Evolutionary conservation across 2,888 invertebrate species (phyloP).

Genomic region (Caenorhabditis drosophilae): DNA sequence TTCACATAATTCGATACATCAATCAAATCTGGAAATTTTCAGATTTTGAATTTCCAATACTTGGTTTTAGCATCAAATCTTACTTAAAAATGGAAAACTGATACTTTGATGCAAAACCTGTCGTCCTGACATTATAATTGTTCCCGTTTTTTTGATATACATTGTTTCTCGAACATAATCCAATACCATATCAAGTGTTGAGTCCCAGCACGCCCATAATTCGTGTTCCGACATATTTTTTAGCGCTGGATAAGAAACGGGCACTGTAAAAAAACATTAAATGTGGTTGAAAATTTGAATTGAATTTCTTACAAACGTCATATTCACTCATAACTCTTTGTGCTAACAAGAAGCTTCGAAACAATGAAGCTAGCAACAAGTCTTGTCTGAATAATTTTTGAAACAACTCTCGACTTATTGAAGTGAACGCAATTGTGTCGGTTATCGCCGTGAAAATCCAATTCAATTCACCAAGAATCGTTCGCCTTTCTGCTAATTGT

Average conservation of each 20-base stretch:
- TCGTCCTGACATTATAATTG: constrained; percentile 21
- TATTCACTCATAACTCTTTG: constrained; percentile 90
- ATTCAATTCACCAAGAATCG: constrained; percentile 97
- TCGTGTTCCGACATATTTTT: constrained; percentile 83
- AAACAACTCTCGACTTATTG: constrained; percentile 86
- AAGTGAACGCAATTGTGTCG: constrained; percentile 99
- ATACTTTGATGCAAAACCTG: constrained; percentile 24
- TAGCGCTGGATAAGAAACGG: constrained; percentile 83
- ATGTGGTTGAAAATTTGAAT: background rate
- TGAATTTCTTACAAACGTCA: constrained; percentile 77
- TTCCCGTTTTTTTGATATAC: constrained; percentile 13
- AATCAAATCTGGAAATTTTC: constrained; percentile 29
- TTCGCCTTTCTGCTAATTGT: constrained; percentile 80
- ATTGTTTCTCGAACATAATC: constrained; percentile 73
- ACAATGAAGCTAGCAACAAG: constrained; percentile 93
- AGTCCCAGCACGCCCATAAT: constrained; percentile 87
- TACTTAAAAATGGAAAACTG: constrained; percentile 25
- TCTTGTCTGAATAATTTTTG: constrained; percentile 91
- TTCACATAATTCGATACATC: constrained; percentile 10
- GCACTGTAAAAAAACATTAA: constrained; percentile 17
- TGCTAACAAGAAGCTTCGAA: constrained; percentile 93
- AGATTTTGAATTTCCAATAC: background rate
- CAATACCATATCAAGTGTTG: constrained; percentile 90
- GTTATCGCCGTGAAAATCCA: constrained; percentile 99
- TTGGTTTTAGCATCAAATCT: constrained; percentile 1